Conservation (phyloP, 2,797 vertebrate species). For the Lateolabrax maculatus region DNA sequence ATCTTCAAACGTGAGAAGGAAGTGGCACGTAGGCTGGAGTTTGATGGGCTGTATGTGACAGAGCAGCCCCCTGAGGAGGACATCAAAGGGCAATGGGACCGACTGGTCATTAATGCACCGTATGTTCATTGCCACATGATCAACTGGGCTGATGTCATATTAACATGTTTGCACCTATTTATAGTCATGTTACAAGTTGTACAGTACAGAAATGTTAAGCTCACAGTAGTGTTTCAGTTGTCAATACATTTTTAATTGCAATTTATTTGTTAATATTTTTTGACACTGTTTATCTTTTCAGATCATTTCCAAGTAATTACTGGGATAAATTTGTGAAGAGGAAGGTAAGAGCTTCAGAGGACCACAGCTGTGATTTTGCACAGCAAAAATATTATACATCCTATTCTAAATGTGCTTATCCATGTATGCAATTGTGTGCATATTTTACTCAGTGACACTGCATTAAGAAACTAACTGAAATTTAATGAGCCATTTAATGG, state of each 20-base stretch:
- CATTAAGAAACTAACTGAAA: constrained; percentile 52
- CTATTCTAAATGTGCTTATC: constrained; percentile 18
- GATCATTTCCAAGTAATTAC: constrained; percentile 87
- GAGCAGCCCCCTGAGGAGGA: constrained; percentile 94
- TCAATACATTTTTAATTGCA: background rate
- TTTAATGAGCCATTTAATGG: constrained; percentile 65
- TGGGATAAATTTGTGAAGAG: constrained; percentile 90
- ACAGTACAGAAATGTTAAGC: background rate
- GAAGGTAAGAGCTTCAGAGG: constrained; percentile 76
- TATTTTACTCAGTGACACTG: constrained; percentile 47
- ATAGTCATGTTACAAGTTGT: background rate
- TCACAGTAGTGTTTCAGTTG: background rate
- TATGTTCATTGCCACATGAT: constrained; percentile 76
- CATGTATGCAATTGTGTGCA: constrained; percentile 30
- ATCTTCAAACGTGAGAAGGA: constrained; percentile 98
- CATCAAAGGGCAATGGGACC: constrained; percentile 96
- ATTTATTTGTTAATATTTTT: background rate
- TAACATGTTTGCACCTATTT: background rate
- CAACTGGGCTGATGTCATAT: constrained; percentile 2
- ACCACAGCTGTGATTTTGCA: background rate
- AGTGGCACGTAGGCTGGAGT: constrained; percentile 93
- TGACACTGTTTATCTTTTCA: constrained; percentile 60
- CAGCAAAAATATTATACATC: background rate
- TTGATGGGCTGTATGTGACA: constrained; percentile 93
- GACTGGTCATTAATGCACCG: constrained; percentile 94